A percentile compares a stretch with the other conserved stretches of the same genome.
phyloP scores from a whole-genome alignment of 2,113 vertebrate genomes.

The Lophura nycthemera region DNA sequence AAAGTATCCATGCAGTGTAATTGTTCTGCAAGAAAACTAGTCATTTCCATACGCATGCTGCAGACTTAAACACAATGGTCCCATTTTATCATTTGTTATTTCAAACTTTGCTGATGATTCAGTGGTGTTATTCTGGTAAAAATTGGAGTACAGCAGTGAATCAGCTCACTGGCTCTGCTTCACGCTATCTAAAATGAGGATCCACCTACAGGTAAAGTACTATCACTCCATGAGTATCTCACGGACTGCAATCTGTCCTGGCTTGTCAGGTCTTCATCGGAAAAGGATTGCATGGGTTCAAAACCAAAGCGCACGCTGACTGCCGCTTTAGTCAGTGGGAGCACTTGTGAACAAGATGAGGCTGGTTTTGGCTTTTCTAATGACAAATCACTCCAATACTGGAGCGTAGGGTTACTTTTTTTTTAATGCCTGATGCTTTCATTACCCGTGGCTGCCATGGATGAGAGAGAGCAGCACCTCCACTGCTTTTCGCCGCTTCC shows the following conservation, averaged over 20 bases:
- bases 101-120: slow-evolving; percentile 39
- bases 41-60: not conserved
- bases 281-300: slow-evolving; percentile 12
- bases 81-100: slow-evolving; percentile 27
- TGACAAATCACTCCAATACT: not conserved
- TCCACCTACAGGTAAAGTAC: slow-evolving; percentile 29
- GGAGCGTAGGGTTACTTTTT: not conserved
- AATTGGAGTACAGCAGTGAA: slow-evolving; percentile 14
- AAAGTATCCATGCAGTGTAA: not conserved
- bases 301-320: not conserved
- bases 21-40: not conserved
- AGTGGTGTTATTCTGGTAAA: slow-evolving; percentile 1
- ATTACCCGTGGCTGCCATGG: not conserved
- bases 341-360: not conserved
- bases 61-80: slow-evolving; percentile 10
- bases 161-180: slow-evolving; percentile 10
- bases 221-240: slow-evolving; percentile 7
- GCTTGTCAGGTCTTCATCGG: slow-evolving; percentile 49
- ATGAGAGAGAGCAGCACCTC: not conserved
- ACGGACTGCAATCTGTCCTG: slow-evolving; percentile 9
- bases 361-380: slow-evolving; percentile 30
- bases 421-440: not conserved
- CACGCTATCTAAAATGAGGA: slow-evolving; percentile 14
- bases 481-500: accelerated
- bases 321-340: slow-evolving; percentile 1